phyloP scores from a whole-genome alignment of 2,888 invertebrate genomes.

The Helobdella robusta region DNA sequence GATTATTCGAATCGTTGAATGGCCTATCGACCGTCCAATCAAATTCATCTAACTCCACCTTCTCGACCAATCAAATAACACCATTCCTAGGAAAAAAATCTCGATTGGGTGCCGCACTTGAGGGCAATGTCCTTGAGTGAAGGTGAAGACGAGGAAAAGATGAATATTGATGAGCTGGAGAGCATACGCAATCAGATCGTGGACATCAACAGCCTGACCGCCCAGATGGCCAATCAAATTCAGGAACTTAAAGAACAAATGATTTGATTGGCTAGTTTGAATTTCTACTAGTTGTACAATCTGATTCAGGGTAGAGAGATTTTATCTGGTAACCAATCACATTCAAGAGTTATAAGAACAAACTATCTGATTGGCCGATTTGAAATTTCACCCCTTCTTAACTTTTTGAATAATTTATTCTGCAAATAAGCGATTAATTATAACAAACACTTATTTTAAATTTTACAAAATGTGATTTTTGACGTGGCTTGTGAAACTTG shows the following conservation, averaged over 20 bases:
- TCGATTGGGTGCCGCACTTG: conserved; percentile 98
- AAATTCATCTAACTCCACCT: neutral
- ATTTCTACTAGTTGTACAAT: neutral
- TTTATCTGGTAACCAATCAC: no score
- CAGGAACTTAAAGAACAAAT: conserved; percentile 79
- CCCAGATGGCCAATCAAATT: conserved; percentile 72
- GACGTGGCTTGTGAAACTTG: no score
- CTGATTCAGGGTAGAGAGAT: no score
- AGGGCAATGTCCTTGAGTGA: conserved; percentile 90
- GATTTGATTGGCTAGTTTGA: conserved; percentile 13
- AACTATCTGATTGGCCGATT: no score
- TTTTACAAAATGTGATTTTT: no score
- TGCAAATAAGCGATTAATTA: no score
- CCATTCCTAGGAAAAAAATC: conserved; percentile 65
- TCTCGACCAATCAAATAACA: neutral
- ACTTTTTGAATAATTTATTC: no score
- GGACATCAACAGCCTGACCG: conserved; percentile 68
- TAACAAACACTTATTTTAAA: no score
- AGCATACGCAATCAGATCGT: conserved; percentile 76
- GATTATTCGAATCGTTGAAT: no score
- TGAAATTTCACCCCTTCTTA: no score
- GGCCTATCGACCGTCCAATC: neutral
- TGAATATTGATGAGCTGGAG: conserved; percentile 68
- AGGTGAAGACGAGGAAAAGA: conserved; percentile 83
- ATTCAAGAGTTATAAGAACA: no score